Evolutionary conservation across 2,888 invertebrate species (phyloP).

Genomic region (Didymodactylos carnosus): DNA sequence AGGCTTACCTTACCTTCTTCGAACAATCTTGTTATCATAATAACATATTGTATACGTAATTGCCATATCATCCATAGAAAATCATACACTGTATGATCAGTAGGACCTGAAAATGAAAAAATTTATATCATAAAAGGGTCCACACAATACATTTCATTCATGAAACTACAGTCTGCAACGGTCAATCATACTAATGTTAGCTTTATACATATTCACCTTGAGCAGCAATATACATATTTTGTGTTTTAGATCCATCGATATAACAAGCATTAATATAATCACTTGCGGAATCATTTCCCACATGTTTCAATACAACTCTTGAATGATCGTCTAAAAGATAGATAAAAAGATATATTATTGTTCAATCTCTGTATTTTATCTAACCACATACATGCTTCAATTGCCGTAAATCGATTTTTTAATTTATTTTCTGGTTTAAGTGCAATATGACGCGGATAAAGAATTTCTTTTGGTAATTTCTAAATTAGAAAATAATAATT

Average conservation of each 20-base stretch:
- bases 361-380: too few species aligned
- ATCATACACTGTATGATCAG: constrained; percentile 35
- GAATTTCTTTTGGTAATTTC: not conserved
- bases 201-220: too few species aligned
- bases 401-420: not conserved
- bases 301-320: constrained; percentile 25
- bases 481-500: not conserved
- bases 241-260: constrained; percentile 21
- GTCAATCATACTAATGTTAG: too few species aligned
- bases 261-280: constrained; percentile 34
- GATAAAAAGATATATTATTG: not conserved
- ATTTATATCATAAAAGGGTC: too few species aligned
- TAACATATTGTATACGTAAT: constrained; percentile 32
- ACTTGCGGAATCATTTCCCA: constrained; percentile 22
- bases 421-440: not conserved
- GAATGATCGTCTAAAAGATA: constrained; percentile 28
- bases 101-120: constrained; percentile 31
- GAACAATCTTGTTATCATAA: constrained; percentile 38
- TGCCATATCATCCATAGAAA: constrained; percentile 41
- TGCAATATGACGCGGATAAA: not conserved
- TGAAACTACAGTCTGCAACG: too few species aligned
- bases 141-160: too few species aligned
- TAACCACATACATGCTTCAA: not conserved
- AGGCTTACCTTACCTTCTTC: constrained; percentile 36
- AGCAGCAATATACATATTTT: constrained; percentile 8